These are phyloP conservation scores for Clepsis dumicolana DNA, from an alignment of 2,888 invertebrate genomes.

Conservation along the genomic window DNA sequence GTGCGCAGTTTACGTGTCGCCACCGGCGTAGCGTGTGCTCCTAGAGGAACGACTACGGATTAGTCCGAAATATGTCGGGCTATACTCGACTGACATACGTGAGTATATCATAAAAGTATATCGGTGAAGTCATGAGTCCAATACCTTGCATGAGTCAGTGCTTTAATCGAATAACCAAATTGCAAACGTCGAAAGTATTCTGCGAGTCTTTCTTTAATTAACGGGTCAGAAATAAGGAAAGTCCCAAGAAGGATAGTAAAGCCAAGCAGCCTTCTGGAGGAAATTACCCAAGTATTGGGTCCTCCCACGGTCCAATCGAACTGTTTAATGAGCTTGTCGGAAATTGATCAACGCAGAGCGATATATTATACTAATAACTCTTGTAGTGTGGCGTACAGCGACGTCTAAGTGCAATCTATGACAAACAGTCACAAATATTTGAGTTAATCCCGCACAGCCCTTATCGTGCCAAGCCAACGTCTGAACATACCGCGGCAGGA, in stretches of 20 bases:
- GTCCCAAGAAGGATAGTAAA: neutral
- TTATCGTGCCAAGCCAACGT: neutral
- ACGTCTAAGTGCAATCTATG: neutral
- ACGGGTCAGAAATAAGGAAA: neutral
- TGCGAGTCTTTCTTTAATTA: neutral
- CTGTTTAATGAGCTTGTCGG: neutral
- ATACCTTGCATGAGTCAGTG: too few species aligned
- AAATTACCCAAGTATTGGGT: conserved; percentile 5
- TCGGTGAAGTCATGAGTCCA: too few species aligned
- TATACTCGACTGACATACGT: too few species aligned
- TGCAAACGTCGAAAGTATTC: neutral
- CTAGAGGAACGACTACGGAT: too few species aligned
- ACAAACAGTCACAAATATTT: neutral
- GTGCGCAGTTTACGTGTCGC: too few species aligned
- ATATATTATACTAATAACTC: neutral
- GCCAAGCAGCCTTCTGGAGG: neutral
- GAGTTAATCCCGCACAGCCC: neutral
- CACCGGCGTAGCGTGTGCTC: too few species aligned
- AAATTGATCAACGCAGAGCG: neutral
- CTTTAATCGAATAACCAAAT: neutral
- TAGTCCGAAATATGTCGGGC: too few species aligned
- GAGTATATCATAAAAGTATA: too few species aligned
- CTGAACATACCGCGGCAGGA: conserved; percentile 19
- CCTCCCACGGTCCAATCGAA: neutral
- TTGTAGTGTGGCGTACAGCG: neutral